Conservation (phyloP, 2,797 vertebrate species). For the Anisognathus igniventris region DNA sequence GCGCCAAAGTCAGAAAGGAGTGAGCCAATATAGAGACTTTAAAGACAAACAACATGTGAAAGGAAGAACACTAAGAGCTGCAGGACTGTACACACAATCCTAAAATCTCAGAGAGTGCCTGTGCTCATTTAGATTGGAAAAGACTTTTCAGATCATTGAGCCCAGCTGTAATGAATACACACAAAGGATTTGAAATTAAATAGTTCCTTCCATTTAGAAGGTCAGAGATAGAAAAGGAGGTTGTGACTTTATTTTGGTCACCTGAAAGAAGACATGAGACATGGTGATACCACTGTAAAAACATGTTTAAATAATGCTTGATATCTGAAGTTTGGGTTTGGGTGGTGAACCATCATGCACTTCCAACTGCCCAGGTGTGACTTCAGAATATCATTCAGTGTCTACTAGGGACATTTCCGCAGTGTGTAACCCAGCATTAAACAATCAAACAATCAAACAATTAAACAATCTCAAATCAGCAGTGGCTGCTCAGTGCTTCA, state of each 20-base stretch:
- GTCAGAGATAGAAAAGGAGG: not conserved
- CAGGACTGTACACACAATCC: not conserved
- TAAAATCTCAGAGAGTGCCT: not conserved
- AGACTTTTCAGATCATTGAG: not conserved
- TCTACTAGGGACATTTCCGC: not conserved
- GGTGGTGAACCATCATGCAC: not conserved
- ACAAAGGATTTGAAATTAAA: not conserved
- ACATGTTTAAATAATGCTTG: not conserved
- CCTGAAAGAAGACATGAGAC: not conserved
- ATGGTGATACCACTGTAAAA: not conserved
- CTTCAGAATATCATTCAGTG: not conserved
- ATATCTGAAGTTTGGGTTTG: not conserved
- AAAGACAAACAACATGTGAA: not conserved
- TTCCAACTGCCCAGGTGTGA: not conserved
- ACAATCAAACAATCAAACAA: not conserved
- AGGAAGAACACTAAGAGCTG: not conserved
- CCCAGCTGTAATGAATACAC: not conserved
- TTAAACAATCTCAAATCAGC: not conserved
- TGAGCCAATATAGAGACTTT: rapidly evolving
- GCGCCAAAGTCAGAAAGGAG: not conserved
- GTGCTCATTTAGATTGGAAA: not conserved
- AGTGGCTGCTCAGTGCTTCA: not conserved
- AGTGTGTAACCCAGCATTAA: not conserved
- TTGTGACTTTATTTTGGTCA: not conserved
- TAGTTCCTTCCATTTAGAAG: not conserved